Percentiles rank a stretch among this genome's conserved stretches.
Evolutionary conservation across 2,888 invertebrate genomes (phyloP).

Genomic region (Sicus ferrugineus): DNA sequence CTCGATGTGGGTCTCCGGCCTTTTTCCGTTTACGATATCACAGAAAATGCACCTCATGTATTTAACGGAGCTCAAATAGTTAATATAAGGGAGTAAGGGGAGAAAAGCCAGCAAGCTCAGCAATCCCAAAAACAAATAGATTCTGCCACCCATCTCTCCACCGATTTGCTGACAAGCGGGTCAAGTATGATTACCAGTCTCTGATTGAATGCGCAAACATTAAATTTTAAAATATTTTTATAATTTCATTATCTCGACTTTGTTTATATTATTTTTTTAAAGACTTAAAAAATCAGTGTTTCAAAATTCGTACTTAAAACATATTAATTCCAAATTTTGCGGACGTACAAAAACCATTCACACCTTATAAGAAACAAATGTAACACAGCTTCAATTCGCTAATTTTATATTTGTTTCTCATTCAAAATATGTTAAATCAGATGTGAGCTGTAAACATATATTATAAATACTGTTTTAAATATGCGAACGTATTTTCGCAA

Average conservation of each 20-base stretch:
- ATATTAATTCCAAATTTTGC: background rate
- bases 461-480: too few relatives aligned
- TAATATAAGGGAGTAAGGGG: constrained; percentile 37
- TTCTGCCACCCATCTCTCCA: constrained; percentile 32
- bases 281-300: background rate
- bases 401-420: too few relatives aligned
- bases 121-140: constrained; percentile 35
- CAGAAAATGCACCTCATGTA: constrained; percentile 74
- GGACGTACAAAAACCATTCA: too few relatives aligned
- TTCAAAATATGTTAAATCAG: too few relatives aligned
- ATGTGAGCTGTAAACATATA: too few relatives aligned
- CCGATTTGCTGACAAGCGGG: background rate
- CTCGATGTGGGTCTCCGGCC: constrained; percentile 69
- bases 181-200: constrained; percentile 18
- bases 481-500: too few relatives aligned
- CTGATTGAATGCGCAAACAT: too few relatives aligned
- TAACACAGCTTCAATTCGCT: too few relatives aligned
- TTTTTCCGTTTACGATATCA: constrained; percentile 72
- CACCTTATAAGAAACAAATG: too few relatives aligned
- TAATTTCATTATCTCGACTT: background rate
- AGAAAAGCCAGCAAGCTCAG: constrained; percentile 35
- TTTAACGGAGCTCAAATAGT: background rate
- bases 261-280: background rate
- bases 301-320: background rate
- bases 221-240: background rate